A percentile compares a stretch with the other conserved stretches of the same genome.
Evolutionary conservation across 1,140 invertebrate genomes (phyloP).

Genomic region (Drosophila hydei): DNA sequence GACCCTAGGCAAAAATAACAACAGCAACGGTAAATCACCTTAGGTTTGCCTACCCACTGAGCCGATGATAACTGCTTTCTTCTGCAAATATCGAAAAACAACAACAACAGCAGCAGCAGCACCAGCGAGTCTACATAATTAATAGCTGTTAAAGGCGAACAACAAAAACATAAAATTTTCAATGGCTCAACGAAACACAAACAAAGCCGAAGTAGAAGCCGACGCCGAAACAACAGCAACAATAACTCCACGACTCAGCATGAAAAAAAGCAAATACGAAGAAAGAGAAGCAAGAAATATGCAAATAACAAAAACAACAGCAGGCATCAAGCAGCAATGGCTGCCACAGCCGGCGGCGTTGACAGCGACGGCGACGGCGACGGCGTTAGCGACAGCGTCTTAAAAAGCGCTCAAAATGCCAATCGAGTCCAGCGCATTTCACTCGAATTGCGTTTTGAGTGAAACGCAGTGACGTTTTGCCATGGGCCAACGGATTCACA

Average conservation of each 20-base stretch:
- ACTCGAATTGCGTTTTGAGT: slow-evolving; percentile 80
- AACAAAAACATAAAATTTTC: slow-evolving; percentile 48
- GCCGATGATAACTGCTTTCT: slow-evolving; percentile 37
- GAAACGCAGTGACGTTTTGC: slow-evolving; percentile 59
- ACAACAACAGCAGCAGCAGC: slow-evolving; percentile 38
- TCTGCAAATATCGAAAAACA: slow-evolving; percentile 58
- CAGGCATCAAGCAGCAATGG: slow-evolving; percentile 7
- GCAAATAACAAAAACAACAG: slow-evolving; percentile 44
- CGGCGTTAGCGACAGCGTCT: neutral
- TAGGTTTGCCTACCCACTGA: slow-evolving; percentile 35
- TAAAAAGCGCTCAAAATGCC: slow-evolving; percentile 66
- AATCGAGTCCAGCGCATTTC: slow-evolving; percentile 55
- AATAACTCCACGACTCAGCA: neutral
- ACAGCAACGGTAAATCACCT: slow-evolving; percentile 30
- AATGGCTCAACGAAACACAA: slow-evolving; percentile 35
- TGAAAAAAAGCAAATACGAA: slow-evolving; percentile 1
- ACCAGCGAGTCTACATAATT: slow-evolving; percentile 53
- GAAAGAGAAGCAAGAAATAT: slow-evolving; percentile 39
- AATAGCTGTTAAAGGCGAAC: slow-evolving; percentile 53
- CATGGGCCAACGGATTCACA: slow-evolving; percentile 67
- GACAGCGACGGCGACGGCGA: neutral
- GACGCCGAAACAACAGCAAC: neutral
- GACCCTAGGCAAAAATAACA: slow-evolving; percentile 50
- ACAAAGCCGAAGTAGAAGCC: slow-evolving; percentile 31
- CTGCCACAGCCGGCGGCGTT: slow-evolving; percentile 17